Base-by-base conservation (phyloP, 2,888 invertebrate genomes). In the Parelbella ahira region DNA sequence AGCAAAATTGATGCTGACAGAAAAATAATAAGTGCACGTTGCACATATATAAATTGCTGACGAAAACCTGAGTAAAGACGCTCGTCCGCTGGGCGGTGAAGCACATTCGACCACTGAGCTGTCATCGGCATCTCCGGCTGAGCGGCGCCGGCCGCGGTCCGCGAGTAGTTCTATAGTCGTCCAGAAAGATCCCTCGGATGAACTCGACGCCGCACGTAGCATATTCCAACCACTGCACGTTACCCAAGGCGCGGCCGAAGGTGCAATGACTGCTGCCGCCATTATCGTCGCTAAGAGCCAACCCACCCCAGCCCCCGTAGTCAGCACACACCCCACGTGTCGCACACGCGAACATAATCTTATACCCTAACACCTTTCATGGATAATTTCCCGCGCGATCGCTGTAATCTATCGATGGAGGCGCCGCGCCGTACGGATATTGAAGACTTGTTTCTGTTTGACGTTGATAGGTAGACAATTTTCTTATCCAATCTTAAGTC, bases 81-180 rank as follows among this genome's bases (percentile, higher is more conserved):
- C 48, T 39, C 70, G 63, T 53, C 81, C 67, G 24, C 63, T 49
- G 1, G 65, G 64, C 5, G 65, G 47, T n/a, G n/a, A n/a, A 25
- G 72, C 69, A 25, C 51, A 57, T 58, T 34, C 33, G 7, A 41
- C 9, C 11, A 7, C 3, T 4, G 33, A 13, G 8, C 13, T 7
- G 37, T 82, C 83, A 19, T 84, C 87, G 24, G 62, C 63, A 52
- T 89, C 89, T 12, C 75, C 72, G n/a, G 80, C 75, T 2, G 87
- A 86, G 21, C 83, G 69, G 38, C 88, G 76, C 43, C 87, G 72
- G 27, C 88, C 89, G 4, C 84, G 78, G 18, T 82, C 89, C 7
- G 90, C 89, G 8, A 91, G 77, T 20, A 91, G 76, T 47, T 91
- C 90, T 46, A 91, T 88, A n/a, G 90, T 91, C 32, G 89, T 89